Evolutionary conservation across 2,797 vertebrate species (phyloP), one percentile per base, ranked within the genome.

Genomic region (Phaenicophaeus curvirostris): DNA sequence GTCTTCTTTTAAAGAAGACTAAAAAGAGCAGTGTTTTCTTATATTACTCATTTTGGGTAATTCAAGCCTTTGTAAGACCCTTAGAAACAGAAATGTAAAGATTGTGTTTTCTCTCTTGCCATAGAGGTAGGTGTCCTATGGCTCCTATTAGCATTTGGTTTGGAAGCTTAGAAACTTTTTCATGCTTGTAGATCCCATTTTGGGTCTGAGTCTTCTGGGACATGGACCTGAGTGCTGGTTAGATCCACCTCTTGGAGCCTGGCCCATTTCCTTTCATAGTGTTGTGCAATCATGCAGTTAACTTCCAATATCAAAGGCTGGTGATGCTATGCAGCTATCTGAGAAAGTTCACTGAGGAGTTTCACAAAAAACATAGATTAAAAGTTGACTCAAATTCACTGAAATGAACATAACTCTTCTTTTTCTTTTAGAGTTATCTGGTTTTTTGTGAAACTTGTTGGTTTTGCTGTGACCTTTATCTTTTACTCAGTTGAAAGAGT

Each of bases 391-490:
- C 95, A 94, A 94, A 96, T 97, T 97, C 96, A 95, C 95, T 97
- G 97, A 96, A 97, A 96, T 69, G 44, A 95, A 91, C 76, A 96
- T 93, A 94, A 87, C 88, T 77, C 79, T 93, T 94, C 68, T 78
- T 93, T 94, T 95, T 96, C 85, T 96, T 97, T 95, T 72, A 94
- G 92, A 92, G 96, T 94, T 96, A 80, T 82, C 63, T 95, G 91
- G 81, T n/a, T 98, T 98, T 98, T 98, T 97, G 95, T 97, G 97
- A 98, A 98, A 98, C 97, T 97, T 0, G 6, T 75, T 93, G 95
- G 78, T 96, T 98, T 97, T 95, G 75, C 96, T 94, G 67, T 98
- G 97, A 98, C 96, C 97, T 98, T 98, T 98, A 96, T 86, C 84
- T 95, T 91, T 81, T 76, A 94, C 75, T 88, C 88, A 92, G 86